Evolutionary conservation across 2,888 invertebrate species (phyloP).

Genomic region (Thysanoteuthis rhombus): DNA sequence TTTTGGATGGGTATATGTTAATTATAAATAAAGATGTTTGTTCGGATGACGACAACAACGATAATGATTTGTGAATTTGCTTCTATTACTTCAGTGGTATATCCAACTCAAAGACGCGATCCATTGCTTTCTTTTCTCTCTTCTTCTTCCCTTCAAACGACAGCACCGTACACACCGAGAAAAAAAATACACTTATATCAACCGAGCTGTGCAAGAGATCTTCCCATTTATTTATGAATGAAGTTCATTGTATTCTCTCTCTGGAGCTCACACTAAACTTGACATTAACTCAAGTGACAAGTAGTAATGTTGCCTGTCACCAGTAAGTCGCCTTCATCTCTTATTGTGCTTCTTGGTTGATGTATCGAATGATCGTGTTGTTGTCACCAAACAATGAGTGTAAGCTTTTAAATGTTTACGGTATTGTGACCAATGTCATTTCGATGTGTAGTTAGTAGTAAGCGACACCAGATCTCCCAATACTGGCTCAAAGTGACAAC

Average conservation of each 20-base stretch:
- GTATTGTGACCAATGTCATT: background rate
- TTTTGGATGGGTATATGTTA: too few relatives aligned
- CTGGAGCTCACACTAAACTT: background rate
- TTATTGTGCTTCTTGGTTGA: fast-evolving
- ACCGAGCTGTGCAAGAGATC: background rate
- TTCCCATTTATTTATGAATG: background rate
- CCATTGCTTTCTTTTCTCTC: background rate
- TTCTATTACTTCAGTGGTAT: background rate
- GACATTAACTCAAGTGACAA: background rate
- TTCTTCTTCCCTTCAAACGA: background rate
- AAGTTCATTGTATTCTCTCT: background rate
- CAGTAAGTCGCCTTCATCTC: background rate
- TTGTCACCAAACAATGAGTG: background rate
- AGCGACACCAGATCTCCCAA: background rate
- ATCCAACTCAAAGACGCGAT: background rate
- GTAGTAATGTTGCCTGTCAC: background rate
- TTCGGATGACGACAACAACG: too few relatives aligned
- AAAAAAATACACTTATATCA: background rate
- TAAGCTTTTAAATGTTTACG: background rate
- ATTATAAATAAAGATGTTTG: too few relatives aligned
- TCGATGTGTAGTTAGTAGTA: background rate
- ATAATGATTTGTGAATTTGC: too few relatives aligned
- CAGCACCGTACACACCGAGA: background rate
- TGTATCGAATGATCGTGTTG: background rate
- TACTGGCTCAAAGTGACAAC: background rate